Conservation (phyloP, 2,113 vertebrate species). For the Callipepla squamata region DNA sequence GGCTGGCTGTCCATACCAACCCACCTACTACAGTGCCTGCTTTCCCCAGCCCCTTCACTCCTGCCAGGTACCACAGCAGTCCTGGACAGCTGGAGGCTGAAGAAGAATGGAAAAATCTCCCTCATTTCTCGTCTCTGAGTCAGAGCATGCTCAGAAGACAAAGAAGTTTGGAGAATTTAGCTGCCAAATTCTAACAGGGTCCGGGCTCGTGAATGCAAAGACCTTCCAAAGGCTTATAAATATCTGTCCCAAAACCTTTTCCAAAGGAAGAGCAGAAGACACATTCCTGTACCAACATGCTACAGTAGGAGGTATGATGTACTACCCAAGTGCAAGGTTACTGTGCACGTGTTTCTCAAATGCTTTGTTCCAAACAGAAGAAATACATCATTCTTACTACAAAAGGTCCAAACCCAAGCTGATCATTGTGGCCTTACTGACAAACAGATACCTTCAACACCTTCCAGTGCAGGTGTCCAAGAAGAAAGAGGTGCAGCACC, state of each 20-base stretch:
- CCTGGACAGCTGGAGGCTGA: background rate
- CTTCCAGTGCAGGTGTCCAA: background rate
- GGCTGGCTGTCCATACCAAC: accelerated
- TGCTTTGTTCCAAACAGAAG: background rate
- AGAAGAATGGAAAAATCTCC: background rate
- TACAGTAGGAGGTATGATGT: background rate
- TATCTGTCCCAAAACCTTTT: background rate
- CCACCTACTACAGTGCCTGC: accelerated
- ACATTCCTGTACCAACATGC: background rate
- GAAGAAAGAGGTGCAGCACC: background rate
- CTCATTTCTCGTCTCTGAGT: background rate
- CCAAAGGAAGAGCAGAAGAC: slow-evolving; percentile 10
- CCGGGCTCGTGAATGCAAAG: background rate
- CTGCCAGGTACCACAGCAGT: slow-evolving; percentile 14
- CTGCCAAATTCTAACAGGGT: slow-evolving; percentile 15
- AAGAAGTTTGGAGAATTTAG: background rate
- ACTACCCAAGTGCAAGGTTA: background rate
- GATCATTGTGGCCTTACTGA: background rate
- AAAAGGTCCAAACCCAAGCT: background rate
- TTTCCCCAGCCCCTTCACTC: background rate
- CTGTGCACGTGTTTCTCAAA: background rate
- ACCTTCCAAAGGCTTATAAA: slow-evolving; percentile 29
- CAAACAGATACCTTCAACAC: background rate
- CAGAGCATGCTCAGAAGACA: background rate
- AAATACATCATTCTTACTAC: background rate